A percentile compares a stretch with the other conserved stretches of the same genome.
These are phyloP conservation scores for Labia minor DNA, from an alignment of 2,888 invertebrate genomes.

Conservation along the genomic window DNA sequence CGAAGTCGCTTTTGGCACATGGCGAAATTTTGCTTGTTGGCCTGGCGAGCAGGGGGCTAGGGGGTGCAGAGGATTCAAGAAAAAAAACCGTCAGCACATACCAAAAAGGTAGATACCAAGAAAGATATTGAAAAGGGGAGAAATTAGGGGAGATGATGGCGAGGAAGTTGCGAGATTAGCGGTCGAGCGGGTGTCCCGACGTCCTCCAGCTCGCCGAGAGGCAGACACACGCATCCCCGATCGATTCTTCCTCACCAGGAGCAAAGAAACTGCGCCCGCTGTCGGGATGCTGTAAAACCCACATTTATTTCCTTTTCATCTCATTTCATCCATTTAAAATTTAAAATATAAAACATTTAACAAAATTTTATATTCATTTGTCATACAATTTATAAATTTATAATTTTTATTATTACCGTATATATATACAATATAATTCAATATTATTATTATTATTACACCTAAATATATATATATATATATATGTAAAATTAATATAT, in stretches of 20 bases:
- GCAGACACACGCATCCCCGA: neutral
- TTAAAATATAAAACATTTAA: no score
- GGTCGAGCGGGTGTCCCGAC: neutral
- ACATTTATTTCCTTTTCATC: neutral
- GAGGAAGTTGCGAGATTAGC: conserved; percentile 1
- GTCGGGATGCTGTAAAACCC: neutral
- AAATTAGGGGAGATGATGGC: neutral
- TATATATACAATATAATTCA: no score
- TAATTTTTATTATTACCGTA: no score
- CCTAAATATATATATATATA: no score
- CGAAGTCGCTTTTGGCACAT: neutral
- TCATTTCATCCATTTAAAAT: no score
- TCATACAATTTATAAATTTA: no score
- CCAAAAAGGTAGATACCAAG: neutral
- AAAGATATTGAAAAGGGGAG: neutral
- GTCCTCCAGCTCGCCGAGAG: conserved; percentile 13
- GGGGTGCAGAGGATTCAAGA: neutral
- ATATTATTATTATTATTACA: no score
- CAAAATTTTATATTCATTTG: no score
- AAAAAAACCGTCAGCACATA: neutral
- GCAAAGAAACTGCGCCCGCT: neutral
- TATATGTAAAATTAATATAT: no score
- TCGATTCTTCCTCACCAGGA: neutral
- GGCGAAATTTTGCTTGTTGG: neutral
- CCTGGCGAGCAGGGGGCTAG: neutral